Percentiles rank a stretch among this genome's conserved stretches.
These are phyloP conservation scores for Actenoides lindsayi DNA, from an alignment of 2,113 vertebrate genomes.

Conservation along the genomic window DNA sequence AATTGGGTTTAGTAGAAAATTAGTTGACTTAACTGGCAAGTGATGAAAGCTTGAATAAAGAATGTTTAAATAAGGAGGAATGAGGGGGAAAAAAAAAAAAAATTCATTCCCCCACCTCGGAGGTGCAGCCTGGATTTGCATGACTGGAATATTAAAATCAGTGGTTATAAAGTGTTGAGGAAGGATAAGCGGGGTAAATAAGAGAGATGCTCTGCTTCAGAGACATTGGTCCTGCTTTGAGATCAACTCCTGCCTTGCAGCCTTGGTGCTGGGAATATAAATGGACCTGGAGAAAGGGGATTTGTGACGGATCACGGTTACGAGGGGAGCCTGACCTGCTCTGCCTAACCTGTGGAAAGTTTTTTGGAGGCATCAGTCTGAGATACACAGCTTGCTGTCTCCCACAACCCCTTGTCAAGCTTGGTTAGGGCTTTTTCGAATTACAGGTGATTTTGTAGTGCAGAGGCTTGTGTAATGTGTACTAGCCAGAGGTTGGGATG, in stretches of 20 bases:
- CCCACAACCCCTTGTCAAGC: background rate
- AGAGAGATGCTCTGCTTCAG: background rate
- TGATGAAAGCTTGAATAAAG: slow-evolving; percentile 70
- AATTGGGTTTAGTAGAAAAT: slow-evolving; percentile 80
- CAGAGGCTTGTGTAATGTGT: background rate
- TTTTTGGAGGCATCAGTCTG: background rate
- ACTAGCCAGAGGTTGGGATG: background rate
- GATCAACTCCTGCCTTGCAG: background rate
- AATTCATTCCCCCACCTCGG: background rate
- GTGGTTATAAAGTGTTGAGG: background rate
- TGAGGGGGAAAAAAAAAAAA: background rate
- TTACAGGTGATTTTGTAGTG: background rate
- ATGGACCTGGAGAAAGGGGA: background rate
- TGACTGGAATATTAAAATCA: slow-evolving; percentile 36
- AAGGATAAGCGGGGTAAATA: background rate
- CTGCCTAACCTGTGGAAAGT: background rate
- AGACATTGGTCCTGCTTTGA: background rate
- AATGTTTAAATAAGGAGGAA: slow-evolving; percentile 54
- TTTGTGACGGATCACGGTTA: background rate
- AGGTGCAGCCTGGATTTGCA: slow-evolving; percentile 19
- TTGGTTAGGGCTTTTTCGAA: background rate
- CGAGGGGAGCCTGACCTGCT: background rate
- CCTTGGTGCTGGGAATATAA: background rate
- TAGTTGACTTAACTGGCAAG: slow-evolving; percentile 79
- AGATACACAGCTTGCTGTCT: background rate